Base-by-base conservation (phyloP, 2,797 vertebrate genomes). In the Octomys mimax region DNA sequence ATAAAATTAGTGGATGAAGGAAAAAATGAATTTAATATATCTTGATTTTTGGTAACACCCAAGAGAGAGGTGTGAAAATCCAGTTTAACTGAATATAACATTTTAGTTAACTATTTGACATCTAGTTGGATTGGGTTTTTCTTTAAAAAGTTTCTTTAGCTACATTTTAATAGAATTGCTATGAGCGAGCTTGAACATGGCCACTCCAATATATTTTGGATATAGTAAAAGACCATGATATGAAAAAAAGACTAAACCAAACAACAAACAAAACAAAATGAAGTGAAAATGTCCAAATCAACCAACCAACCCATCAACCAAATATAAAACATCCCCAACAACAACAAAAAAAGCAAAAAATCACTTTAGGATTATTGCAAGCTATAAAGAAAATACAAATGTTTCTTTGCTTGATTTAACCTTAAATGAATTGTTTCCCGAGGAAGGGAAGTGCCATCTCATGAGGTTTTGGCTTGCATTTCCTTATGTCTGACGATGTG, bases 11-110 rank as follows among this genome's bases (percentile, higher is more conserved):
- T 62, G 71, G 22, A 84, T 33, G 9, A 83, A 95, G 75, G 62
- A 46, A 86, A 91, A 94, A 92, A 90, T 88, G 33, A 92, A 95
- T 89, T 86, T 70, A 92, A 77, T 92, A 24, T 75, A 91, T 83
- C 46, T 97, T 52, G 46, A 78, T 49, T 94, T 90, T 88, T 94
- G 42, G 42, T 95, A 91, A 80, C 14, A 59, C 33, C 33, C 6
- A 10, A 89, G 66, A 77, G 70, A 70, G n/a, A 73, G 26, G 33
- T 77, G n/a, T 79, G 39, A 77, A 84, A 89, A 68, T 1, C 39
- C n/a, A 96, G 62, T 36, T 42, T 22, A 80, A 82, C 22, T 52
- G 57, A 85, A 78, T 24, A 78, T 66, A 89, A 61, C 70, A 46
- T 94, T 95, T 95, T 89, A 89, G 68, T 52, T 19, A 85, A 75